Conservation (phyloP, 2,888 invertebrate genomes). For the Drosophila bunnanda region DNA sequence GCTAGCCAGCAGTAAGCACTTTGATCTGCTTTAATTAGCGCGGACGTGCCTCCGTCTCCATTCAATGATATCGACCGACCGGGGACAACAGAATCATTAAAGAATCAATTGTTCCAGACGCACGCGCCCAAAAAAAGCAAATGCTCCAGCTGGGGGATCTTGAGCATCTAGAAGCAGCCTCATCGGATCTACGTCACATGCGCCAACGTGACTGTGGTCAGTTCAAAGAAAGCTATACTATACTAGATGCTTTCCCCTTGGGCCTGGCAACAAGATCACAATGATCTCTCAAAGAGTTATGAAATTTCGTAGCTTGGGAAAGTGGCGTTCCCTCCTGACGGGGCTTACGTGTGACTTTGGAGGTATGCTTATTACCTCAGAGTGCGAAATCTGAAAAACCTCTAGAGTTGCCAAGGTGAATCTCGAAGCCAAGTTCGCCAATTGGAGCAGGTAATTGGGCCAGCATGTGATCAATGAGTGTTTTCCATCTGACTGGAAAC, state of each 20-base stretch:
- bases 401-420: slow-evolving; percentile 33
- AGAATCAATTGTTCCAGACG: slow-evolving; percentile 58
- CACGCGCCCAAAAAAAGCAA: slow-evolving; percentile 29
- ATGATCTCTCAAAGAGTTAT: slow-evolving; percentile 44
- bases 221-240: slow-evolving; percentile 49
- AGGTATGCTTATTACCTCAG: slow-evolving; percentile 27
- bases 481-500: neutral
- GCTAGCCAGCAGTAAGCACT: slow-evolving; percentile 36
- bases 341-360: slow-evolving; percentile 49
- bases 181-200: slow-evolving; percentile 36
- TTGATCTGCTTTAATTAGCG: slow-evolving; percentile 56
- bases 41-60: slow-evolving; percentile 70
- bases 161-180: slow-evolving; percentile 11
- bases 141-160: neutral
- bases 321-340: slow-evolving; percentile 20
- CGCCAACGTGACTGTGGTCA: slow-evolving; percentile 70
- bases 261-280: slow-evolving; percentile 62
- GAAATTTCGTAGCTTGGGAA: slow-evolving; percentile 55
- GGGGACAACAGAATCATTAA: slow-evolving; percentile 71
- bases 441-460: slow-evolving; percentile 34
- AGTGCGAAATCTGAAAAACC: slow-evolving; percentile 35
- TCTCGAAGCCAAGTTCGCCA: slow-evolving; percentile 10
- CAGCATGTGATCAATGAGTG: slow-evolving; percentile 38
- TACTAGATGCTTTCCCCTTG: neutral
- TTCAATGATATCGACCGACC: slow-evolving; percentile 39